A percentile compares a stretch with the other conserved stretches of the same genome.
phyloP scores from a whole-genome alignment of 2,888 invertebrate species.

The Rosalia funebris region DNA sequence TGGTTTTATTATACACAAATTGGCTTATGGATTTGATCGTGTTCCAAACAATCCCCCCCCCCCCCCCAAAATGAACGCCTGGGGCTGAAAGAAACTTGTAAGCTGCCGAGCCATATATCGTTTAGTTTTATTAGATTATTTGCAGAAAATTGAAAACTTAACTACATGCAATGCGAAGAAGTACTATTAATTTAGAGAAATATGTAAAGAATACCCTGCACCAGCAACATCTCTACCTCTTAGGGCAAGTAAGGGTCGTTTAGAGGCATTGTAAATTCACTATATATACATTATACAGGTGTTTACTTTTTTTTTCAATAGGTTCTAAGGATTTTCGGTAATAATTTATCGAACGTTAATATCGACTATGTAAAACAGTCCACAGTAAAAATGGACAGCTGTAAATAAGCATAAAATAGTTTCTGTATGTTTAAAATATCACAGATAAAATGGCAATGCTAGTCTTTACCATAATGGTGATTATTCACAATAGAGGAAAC shows the following conservation, averaged over 20 bases:
- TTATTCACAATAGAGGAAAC: no score
- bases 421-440: no score
- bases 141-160: conserved; percentile 51
- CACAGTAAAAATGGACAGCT: no score
- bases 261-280: conserved; percentile 3
- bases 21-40: conserved; percentile 19
- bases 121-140: conserved; percentile 53
- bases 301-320: no score
- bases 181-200: conserved; percentile 34
- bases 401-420: no score
- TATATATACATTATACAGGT: not conserved
- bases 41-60: no score
- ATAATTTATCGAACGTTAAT: no score
- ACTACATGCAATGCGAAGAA: conserved; percentile 49
- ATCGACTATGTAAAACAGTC: no score
- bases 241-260: not conserved
- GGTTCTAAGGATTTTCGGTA: no score
- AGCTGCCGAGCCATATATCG: conserved; percentile 55
- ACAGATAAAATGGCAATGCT: no score
- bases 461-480: no score
- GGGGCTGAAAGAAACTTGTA: conserved; percentile 27
- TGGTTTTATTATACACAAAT: no score
- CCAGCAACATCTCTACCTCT: conserved; percentile 32
- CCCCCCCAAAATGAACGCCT: conserved; percentile 3
- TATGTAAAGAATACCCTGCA: conserved; percentile 42